Evolutionary conservation across 2,113 vertebrate genomes (phyloP), one percentile per base, ranked within the genome.

Genomic region (Engystomops pustulosus): DNA sequence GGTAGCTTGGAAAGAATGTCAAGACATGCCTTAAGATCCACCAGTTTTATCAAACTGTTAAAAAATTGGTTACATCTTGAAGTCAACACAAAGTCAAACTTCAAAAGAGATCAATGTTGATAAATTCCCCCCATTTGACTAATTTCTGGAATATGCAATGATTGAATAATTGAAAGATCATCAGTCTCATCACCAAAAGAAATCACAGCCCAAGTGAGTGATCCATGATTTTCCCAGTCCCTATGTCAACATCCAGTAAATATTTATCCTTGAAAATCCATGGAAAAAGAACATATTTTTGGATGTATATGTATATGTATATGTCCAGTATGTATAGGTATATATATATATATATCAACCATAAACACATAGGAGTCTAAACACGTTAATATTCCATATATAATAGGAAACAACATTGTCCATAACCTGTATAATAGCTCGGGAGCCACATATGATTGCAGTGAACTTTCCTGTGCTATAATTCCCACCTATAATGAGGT

Each of bases 141-240:
- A 67, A 80, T 45, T 10, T 68, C 62, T 51, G 12, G 18, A 80
- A 68, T 25, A 11, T 47, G 78, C 38, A 80, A 80, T 80, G 51
- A n/a, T n/a, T n/a, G n/a, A n/a, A n/a, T n/a, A 80, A 80, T 67
- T 80, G 60, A 45, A 80, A 36, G 47, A 18, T 58, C 11, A 78
- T 58, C 34, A 78, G 17, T 67, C 38, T 41, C 38, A 41, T 41
- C 38, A 41, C 38, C n/a, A 30, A 79, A 58, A 79, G 25, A 45
- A 67, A 44, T 80, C 58, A 32, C 23, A 47, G 58, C 15, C 34
- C 10, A 67, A 49, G n/a, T n/a, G n/a, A n/a, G n/a, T 32, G 38
- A 32, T 67, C 41, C 27, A 23, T 65, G n/a, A n/a, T n/a, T n/a
- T n/a, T n/a, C n/a, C n/a, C n/a, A n/a, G n/a, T n/a, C n/a, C n/a